Conservation (phyloP, 2,888 invertebrate genomes). For the Archips crataeganus region DNA sequence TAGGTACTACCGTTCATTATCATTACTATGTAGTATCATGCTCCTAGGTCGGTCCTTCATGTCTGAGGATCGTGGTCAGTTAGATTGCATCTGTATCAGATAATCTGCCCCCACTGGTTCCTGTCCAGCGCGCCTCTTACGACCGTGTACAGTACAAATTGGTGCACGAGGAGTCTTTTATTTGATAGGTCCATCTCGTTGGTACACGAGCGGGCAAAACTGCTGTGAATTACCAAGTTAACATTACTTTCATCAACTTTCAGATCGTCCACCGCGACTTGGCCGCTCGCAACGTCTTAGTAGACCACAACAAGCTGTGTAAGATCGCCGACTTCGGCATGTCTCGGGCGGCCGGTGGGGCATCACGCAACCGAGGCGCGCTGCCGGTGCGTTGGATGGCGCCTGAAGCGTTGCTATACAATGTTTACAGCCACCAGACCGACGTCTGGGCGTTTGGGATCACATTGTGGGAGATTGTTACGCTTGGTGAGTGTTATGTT, state of each 20-base stretch:
- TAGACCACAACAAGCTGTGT: slow-evolving; percentile 94
- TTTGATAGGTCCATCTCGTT: too few relatives aligned
- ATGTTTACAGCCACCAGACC: slow-evolving; percentile 92
- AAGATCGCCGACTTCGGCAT: slow-evolving; percentile 96
- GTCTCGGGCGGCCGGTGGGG: slow-evolving; percentile 87
- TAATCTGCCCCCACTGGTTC: too few relatives aligned
- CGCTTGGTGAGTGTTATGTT: slow-evolving; percentile 86
- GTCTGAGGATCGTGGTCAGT: too few relatives aligned
- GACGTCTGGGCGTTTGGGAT: slow-evolving; percentile 96
- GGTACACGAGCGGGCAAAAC: too few relatives aligned
- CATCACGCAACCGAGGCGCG: slow-evolving; percentile 83
- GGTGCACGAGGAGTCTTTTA: too few relatives aligned
- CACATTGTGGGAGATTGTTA: slow-evolving; percentile 94
- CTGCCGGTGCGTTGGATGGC: slow-evolving; percentile 94
- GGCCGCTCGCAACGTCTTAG: slow-evolving; percentile 92
- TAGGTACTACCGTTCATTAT: too few relatives aligned
- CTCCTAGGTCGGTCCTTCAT: too few relatives aligned
- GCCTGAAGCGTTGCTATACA: slow-evolving; percentile 92
- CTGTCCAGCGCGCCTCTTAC: too few relatives aligned
- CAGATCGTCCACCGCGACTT: slow-evolving; percentile 95
- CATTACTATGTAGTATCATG: too few relatives aligned
- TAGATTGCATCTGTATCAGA: too few relatives aligned
- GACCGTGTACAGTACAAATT: too few relatives aligned
- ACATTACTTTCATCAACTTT: slow-evolving; percentile 44
- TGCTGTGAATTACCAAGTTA: neutral